Evolutionary conservation across 2,797 vertebrate genomes (phyloP), one percentile per base, ranked within the genome.

Genomic region (Monodelphis domestica): DNA sequence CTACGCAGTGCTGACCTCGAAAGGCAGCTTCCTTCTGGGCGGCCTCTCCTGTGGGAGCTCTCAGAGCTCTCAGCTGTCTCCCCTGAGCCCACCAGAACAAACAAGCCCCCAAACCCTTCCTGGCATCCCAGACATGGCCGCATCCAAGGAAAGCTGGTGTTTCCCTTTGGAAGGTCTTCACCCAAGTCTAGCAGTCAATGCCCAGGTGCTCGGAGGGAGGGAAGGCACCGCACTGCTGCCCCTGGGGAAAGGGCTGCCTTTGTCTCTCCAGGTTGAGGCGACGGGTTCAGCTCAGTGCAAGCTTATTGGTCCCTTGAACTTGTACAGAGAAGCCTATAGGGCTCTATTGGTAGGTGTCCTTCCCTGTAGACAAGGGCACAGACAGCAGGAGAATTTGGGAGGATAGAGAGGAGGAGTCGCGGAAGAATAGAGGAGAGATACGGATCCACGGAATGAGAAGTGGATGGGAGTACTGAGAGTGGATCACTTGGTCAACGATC

Each of bases 221-320:
- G 52, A 92, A 90, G 1, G n/a, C n/a, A n/a, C n/a, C n/a, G n/a
- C n/a, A n/a, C n/a, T n/a, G n/a, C n/a, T n/a, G n/a, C n/a, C n/a
- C n/a, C n/a, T n/a, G n/a, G n/a, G n/a, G n/a, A n/a, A n/a, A n/a
- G n/a, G 50, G 26, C 52, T 53, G 63, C 84, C 50, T 26, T n/a
- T 70, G 63, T 53, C 51, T 14, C 7, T 5, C 5, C n/a, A 78
- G 53, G 15, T 51, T n/a, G n/a, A n/a, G n/a, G n/a, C n/a, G n/a
- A n/a, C n/a, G n/a, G n/a, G n/a, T n/a, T n/a, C n/a, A n/a, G n/a
- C n/a, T n/a, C n/a, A n/a, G n/a, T 54, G 45, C 1, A 52, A 91
- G 54, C 89, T 93, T 93, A 94, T 93, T 89, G 93, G 91, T 38
- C 92, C 54, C 93, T n/a, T 52, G 45, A 4, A 10, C 38, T 96